Evolutionary conservation across 2,888 invertebrate genomes (phyloP), one percentile per base, ranked within the genome.

Genomic region (Papilio elwesi): DNA sequence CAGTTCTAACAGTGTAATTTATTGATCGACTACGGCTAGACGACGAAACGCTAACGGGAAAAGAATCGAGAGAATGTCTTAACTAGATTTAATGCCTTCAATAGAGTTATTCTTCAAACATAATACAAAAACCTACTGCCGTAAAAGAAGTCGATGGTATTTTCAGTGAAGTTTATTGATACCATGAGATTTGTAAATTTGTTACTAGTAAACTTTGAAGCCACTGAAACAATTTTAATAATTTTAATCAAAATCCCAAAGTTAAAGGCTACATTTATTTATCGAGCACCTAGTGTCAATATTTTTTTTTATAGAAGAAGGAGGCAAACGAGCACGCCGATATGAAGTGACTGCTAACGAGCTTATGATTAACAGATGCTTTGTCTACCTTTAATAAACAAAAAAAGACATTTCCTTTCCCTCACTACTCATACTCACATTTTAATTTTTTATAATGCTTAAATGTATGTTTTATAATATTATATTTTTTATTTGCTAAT

Each of bases 1-100:
- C 57, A 47, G n/a, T n/a, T 57, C 48, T 57, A 55, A 57, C 68
- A 57, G 16, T 68, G 47, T 48, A 64, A 5, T 57, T 57, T 55
- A 65, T 70, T 70, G 70, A 63, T 63, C 64, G 65, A 67, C 68
- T 57, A 48, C 48, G 68, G 57, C 68, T 68, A 68, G 68, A 68
- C 68, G 48, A 47, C 47, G 53, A 26, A 1, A 47, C 26, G 26
- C n/a, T 26, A 38, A 12, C 55, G 7, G 48, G 47, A 15, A 57
- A 57, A 55, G 49, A 48, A 68, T 55, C 47, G 55, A n/a, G 8
- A 26, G 26, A 26, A 1, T 4, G 13, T 57, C 53, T 53, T 57
- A 26, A 57, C 26, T 57, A 57, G 57, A 57, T 57, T 57, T 57
- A 57, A 36, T 36, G 26, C 13, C 55, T 57, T 36, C 13, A 57